A percentile compares a stretch with the other conserved stretches of the same genome.
Conservation (phyloP, 2,797 vertebrate genomes). For the Pantherophis vulpinus region DNA sequence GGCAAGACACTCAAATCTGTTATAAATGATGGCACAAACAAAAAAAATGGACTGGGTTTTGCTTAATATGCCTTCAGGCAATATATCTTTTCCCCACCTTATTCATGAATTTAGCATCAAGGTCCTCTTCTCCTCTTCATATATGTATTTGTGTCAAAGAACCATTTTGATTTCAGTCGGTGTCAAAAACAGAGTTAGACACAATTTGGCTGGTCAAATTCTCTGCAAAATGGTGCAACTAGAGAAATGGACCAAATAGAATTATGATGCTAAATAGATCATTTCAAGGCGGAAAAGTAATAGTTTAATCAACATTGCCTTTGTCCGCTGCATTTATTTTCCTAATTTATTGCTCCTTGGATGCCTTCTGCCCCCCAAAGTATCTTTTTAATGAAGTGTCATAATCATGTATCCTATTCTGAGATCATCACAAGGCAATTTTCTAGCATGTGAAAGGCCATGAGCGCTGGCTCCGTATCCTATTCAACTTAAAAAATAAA, state of each 20-base stretch:
- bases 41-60: slow-evolving; percentile 36
- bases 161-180: not conserved
- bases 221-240: not conserved
- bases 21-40: slow-evolving; percentile 28
- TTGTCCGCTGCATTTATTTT: not conserved
- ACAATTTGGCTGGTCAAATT: not conserved
- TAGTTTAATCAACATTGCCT: not conserved
- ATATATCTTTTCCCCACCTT: slow-evolving; percentile 1
- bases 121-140: slow-evolving; percentile 22
- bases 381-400: not conserved
- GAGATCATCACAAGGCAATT: not conserved
- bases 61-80: slow-evolving; percentile 38
- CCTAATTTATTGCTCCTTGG: not conserved
- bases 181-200: not conserved
- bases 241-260: not conserved
- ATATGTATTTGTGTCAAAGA: not conserved
- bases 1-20: slow-evolving; percentile 34
- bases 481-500: not conserved
- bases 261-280: not conserved
- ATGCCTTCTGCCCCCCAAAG: not conserved
- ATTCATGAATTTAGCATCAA: slow-evolving; percentile 33
- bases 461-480: not conserved
- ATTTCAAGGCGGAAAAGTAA: not conserved
- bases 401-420: not conserved
- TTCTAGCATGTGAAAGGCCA: not conserved